Conservation (phyloP, 2,888 invertebrate genomes). For the Dolichopus griseipennis region DNA sequence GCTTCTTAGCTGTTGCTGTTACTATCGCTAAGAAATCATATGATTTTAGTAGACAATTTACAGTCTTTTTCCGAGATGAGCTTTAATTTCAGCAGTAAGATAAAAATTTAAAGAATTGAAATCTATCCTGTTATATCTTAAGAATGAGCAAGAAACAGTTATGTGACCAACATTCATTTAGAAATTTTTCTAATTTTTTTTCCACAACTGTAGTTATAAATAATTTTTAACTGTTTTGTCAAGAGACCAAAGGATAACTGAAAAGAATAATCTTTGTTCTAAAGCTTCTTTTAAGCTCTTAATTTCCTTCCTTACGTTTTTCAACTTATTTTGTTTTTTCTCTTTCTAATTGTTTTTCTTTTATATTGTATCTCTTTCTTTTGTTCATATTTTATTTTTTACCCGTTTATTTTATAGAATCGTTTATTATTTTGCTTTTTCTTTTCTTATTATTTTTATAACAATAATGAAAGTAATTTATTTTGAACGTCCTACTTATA, state of each 20-base stretch:
- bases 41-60: no score
- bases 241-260: not conserved
- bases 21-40: no score
- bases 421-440: not conserved
- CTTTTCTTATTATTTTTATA: not conserved
- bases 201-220: no score
- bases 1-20: no score
- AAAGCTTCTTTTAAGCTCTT: slow-evolving; percentile 9
- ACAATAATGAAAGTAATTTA: not conserved
- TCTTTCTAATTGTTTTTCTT: not conserved
- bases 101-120: no score
- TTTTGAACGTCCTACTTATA: not conserved
- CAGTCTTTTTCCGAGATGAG: no score
- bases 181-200: no score
- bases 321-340: not conserved
- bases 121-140: no score
- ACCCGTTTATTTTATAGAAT: not conserved
- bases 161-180: no score
- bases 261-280: slow-evolving; percentile 1
- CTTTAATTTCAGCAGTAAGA: no score
- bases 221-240: no score
- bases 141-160: no score
- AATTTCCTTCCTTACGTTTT: slow-evolving; percentile 2
- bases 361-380: not conserved
- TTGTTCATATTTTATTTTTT: not conserved